Evolutionary conservation across 2,797 vertebrate genomes (phyloP), one percentile per base, ranked within the genome.

Genomic region (Pteropus rufus): DNA sequence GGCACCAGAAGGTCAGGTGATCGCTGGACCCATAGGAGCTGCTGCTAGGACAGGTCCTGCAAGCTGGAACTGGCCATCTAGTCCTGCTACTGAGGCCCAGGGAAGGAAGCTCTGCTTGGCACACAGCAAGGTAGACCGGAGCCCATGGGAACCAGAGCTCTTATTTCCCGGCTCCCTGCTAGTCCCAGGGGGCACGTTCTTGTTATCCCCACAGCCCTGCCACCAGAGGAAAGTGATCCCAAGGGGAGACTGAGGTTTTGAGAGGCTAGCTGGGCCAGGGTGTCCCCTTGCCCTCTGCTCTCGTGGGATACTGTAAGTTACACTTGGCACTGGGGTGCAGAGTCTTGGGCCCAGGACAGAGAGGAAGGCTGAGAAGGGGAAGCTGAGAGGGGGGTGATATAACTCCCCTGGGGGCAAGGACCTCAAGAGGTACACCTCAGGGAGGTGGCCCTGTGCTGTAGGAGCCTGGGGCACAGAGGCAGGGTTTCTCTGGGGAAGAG

Each of bases 21-120:
- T 46, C 73, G 26, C 0, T 0, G 23, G 12, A 5, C 39, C 39
- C 54, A 58, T 21, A 26, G 44, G 41, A 58, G n/a, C 14, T 56
- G 8, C 67, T 52, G 29, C 10, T 7, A 16, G 29, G 39, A 39
- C 16, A 29, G 77, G 8, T 36, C 60, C 67, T 56, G 19, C 7
- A 5, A 7, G 24, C 36, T 29, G 83, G 75, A 58, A n/a, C 23
- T 56, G 70, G 36, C 79, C 11, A 3, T 18, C 26, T 12, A 1
- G 58, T 39, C 76, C 41, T 76, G 83, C 52, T 62, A 29, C 44
- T 36, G 46, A 83, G 44, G 24, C 52, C 64, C 46, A 3, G 29
- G 54, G 39, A 49, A 44, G 39, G 46, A 58, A n/a, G 26, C 6
- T 6, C 36, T 18, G 39, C 82, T 64, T 3, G 7, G 52, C 10